phyloP scores from a whole-genome alignment of 2,797 vertebrate genomes.

The Danio tinwini region DNA sequence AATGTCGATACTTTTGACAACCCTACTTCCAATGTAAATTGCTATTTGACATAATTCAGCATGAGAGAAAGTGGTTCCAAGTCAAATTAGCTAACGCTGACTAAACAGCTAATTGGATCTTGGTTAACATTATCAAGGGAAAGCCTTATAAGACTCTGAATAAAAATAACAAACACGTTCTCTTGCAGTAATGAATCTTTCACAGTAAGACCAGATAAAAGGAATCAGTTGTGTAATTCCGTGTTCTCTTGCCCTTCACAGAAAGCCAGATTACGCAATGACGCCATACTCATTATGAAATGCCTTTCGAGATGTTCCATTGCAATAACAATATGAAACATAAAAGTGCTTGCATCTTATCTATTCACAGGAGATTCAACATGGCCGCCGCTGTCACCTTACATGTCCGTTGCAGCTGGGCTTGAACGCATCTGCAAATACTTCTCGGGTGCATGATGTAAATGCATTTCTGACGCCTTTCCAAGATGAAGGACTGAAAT shows the following conservation, averaged over 20 bases:
- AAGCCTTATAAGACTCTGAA: neutral
- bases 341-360: conserved; percentile 58
- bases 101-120: neutral
- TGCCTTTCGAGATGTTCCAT: neutral
- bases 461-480: conserved; percentile 72
- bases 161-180: neutral
- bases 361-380: conserved; percentile 78
- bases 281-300: neutral
- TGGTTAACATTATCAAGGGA: neutral
- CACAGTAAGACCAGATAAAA: no score
- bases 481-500: conserved; percentile 74
- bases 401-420: conserved; percentile 76
- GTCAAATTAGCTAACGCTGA: neutral
- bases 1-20: no score
- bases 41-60: neutral
- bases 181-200: neutral
- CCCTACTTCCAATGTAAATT: neutral
- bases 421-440: conserved; percentile 52
- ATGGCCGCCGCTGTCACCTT: conserved; percentile 76
- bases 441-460: conserved; percentile 85
- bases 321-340: neutral
- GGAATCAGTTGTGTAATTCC: neutral
- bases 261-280: neutral
- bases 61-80: neutral
- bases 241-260: neutral